Conservation (phyloP, 2,113 vertebrate genomes). For the Sylvilagus bachmani region DNA sequence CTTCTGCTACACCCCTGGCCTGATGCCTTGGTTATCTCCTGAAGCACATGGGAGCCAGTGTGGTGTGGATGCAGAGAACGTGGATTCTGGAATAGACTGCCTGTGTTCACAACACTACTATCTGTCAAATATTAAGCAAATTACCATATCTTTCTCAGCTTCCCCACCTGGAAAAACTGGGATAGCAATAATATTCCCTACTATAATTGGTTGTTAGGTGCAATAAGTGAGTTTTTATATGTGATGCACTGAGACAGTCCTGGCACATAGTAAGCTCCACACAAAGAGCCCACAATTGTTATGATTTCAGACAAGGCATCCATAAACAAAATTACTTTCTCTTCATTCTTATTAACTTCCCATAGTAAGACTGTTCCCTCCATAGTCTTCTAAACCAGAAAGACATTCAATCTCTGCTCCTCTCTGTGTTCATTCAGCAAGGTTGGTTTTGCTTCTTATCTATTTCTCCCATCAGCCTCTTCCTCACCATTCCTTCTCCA, state of each 20-base stretch:
- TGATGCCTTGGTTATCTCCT: not conserved
- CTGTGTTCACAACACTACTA: not conserved
- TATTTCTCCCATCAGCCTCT: not conserved
- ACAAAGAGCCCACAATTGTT: not conserved
- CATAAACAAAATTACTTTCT: not conserved
- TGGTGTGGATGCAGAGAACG: not conserved
- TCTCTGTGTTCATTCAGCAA: not conserved
- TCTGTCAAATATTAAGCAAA: not conserved
- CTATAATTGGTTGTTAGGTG: not conserved
- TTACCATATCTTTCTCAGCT: not conserved
- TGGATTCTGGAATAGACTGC: not conserved
- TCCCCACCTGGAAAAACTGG: not conserved
- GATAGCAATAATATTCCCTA: not conserved
- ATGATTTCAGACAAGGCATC: not conserved
- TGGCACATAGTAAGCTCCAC: not conserved
- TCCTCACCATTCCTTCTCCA: not conserved
- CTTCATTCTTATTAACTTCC: not conserved
- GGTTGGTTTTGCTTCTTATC: not conserved
- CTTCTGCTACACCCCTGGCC: not conserved
- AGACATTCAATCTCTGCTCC: not conserved
- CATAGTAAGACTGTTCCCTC: too few relatives aligned
- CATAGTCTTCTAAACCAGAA: not conserved
- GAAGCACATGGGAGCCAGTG: not conserved
- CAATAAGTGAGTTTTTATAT: not conserved
- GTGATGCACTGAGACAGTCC: not conserved